Evolutionary conservation across 2,113 vertebrate species (phyloP).

Genomic region (Peucedramus taeniatus): DNA sequence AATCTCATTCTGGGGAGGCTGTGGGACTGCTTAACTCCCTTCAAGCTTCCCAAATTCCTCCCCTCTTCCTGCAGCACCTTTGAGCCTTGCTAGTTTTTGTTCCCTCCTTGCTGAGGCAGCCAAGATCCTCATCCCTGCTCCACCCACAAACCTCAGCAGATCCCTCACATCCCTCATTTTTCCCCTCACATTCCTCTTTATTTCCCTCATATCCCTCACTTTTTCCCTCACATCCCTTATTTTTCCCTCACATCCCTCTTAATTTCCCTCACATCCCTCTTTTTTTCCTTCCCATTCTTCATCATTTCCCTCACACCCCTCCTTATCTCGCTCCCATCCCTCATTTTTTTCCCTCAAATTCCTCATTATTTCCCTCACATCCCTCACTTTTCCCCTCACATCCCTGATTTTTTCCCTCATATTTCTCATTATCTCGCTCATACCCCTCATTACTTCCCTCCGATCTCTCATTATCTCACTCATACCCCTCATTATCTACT

Average conservation of each 20-base stretch:
- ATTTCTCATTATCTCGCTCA: neutral
- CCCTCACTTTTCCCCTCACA: neutral
- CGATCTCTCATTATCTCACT: neutral
- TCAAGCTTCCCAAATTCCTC: neutral
- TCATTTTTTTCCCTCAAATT: neutral
- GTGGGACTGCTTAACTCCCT: neutral
- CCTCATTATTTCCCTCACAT: neutral
- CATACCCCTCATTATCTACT: neutral
- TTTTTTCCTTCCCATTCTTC: neutral
- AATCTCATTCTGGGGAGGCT: neutral
- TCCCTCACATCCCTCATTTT: neutral
- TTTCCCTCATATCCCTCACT: neutral
- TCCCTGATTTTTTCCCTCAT: too few species aligned
- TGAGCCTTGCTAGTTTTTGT: too few species aligned
- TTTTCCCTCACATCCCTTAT: neutral
- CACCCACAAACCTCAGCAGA: fast-evolving
- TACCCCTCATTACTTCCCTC: fast-evolving
- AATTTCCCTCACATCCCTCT: neutral
- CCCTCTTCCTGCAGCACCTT: neutral
- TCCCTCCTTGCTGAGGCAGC: neutral
- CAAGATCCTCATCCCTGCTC: neutral
- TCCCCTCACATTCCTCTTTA: neutral
- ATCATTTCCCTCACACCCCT: neutral
- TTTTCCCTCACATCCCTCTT: neutral
- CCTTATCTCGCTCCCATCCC: neutral